Evolutionary conservation across 2,888 invertebrate species (phyloP).

Genomic region (Drosophila algonquin): DNA sequence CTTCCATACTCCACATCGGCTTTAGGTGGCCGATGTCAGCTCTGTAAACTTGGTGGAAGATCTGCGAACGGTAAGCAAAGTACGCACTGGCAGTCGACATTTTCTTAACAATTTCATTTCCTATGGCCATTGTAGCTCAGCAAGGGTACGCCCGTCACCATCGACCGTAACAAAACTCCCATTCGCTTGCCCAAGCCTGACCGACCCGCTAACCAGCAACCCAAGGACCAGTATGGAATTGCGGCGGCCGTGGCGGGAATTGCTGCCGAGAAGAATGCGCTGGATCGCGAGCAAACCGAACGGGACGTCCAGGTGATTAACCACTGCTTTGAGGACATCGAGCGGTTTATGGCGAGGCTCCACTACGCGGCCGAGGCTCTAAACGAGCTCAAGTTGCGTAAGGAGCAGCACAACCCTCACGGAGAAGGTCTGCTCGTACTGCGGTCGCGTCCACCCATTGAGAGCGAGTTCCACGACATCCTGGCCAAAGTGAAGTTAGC

Average conservation of each 20-base stretch:
- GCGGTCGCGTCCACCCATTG: slow-evolving; percentile 97
- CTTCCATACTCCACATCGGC: not conserved
- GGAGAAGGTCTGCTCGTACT: slow-evolving; percentile 96
- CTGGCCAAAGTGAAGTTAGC: slow-evolving; percentile 99
- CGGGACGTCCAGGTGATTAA: slow-evolving; percentile 97
- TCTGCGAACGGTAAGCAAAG: slow-evolving; percentile 85
- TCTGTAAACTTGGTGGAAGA: slow-evolving; percentile 94
- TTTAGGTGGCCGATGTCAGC: slow-evolving; percentile 90
- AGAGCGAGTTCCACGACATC: slow-evolving; percentile 97
- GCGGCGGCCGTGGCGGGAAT: slow-evolving; percentile 83
- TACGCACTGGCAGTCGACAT: not conserved
- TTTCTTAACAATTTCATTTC: not conserved
- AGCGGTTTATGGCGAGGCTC: slow-evolving; percentile 97
- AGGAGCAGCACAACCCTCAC: slow-evolving; percentile 87
- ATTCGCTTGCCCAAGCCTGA: slow-evolving; percentile 67
- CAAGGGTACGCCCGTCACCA: slow-evolving; percentile 86
- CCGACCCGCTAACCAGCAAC: slow-evolving; percentile 55
- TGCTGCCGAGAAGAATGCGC: slow-evolving; percentile 91
- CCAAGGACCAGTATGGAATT: slow-evolving; percentile 81
- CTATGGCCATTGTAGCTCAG: slow-evolving; percentile 84
- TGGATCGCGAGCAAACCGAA: slow-evolving; percentile 96
- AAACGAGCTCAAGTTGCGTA: slow-evolving; percentile 93
- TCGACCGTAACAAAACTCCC: slow-evolving; percentile 83
- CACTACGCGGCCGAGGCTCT: slow-evolving; percentile 98
- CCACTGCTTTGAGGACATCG: slow-evolving; percentile 99